Evolutionary conservation across 2,113 vertebrate species (phyloP), one percentile per base, ranked within the genome.

Genomic region (Callipepla squamata): DNA sequence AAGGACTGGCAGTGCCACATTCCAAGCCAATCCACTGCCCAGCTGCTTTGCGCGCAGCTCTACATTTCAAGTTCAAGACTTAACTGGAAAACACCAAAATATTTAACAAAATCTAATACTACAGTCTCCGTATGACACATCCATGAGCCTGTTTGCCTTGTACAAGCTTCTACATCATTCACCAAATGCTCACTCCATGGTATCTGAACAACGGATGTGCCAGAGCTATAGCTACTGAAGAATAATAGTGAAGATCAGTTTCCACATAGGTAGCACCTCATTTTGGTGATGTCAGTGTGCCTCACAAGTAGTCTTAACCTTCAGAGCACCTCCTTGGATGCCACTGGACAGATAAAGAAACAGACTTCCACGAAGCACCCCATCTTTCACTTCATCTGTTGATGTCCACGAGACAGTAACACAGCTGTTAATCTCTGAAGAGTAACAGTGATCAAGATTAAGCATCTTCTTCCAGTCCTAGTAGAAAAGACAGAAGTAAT

Each of bases 261-360:
- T 58, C 42, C 69, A 48, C 51, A 34, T 40, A 32, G 14, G 25
- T 15, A 65, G 50, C 32, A 42, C 30, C 44, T 59, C 14, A 21
- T 38, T 30, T 42, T 47, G 48, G 21, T 63, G 73, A 88, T 51
- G 30, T 51, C 47, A 47, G 0, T 3, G 22, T 26, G 38, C 21
- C 42, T 78, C 53, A 70, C n/a, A 59, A 44, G 34, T 25, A 14
- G 55, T 13, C 38, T 59, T 53, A n/a, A 38, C 30, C 44, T 58
- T 69, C 0, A 5, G 42, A 72, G 55, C 21, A 38, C 19, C 36
- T 47, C 1, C 0, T 7, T 66, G 50, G 55, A 1, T 63, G 44
- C 32, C 17, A 23, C 42, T 32, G 59, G 22, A 10, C 34, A 47
- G 74, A 16, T 11, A 66, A 78, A 63, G 65, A 51, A 83, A 12